phyloP scores from a whole-genome alignment of 2,113 vertebrate genomes.

The Mastomys coucha region DNA sequence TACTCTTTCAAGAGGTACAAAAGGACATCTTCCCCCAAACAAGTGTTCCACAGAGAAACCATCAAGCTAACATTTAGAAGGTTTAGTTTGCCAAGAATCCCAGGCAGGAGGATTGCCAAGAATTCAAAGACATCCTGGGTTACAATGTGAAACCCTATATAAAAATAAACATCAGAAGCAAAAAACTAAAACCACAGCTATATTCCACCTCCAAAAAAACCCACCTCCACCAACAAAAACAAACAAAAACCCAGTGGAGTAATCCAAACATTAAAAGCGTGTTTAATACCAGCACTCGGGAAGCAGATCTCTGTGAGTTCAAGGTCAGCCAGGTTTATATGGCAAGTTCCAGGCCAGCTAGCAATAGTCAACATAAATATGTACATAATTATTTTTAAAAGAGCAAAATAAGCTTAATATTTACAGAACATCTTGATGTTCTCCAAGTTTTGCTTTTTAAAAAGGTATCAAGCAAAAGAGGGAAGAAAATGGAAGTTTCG shows the following conservation, averaged over 20 bases:
- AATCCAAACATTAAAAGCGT: not conserved
- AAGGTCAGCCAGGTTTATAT: not conserved
- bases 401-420: not conserved
- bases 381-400: not conserved
- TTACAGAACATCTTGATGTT: not conserved
- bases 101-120: not conserved
- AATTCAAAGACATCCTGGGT: not conserved
- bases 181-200: not conserved
- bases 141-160: too few relatives aligned
- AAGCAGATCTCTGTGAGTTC: not conserved
- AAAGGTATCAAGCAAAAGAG: slow-evolving; percentile 17
- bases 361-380: not conserved
- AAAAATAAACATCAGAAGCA: not conserved
- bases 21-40: not conserved
- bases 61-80: slow-evolving; percentile 4
- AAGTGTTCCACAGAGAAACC: slow-evolving; percentile 41
- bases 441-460: not conserved
- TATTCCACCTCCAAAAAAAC: not conserved
- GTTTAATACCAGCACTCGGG: not conserved
- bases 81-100: not conserved
- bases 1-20: slow-evolving; percentile 11
- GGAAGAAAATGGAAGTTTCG: slow-evolving; percentile 47
- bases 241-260: not conserved
- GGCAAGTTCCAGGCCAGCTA: not conserved
- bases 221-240: not conserved